Evolutionary conservation across 1,140 invertebrate species (phyloP).

Genomic region (Bombyx mandarina): DNA sequence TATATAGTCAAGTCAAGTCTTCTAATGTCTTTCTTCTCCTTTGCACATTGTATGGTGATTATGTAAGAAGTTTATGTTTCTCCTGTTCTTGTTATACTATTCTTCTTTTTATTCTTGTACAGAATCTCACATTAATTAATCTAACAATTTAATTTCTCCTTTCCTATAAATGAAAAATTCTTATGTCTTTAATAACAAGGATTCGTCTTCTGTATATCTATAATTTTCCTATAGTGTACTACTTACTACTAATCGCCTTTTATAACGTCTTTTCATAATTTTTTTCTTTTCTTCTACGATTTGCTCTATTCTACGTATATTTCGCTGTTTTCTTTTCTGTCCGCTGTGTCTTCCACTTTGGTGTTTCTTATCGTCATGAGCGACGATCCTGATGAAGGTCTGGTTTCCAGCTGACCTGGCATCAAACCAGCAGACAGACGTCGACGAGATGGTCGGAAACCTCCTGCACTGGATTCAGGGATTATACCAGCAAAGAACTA

Average conservation of each 20-base stretch:
- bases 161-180: too few relatives aligned
- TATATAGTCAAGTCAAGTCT: too few relatives aligned
- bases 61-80: too few relatives aligned
- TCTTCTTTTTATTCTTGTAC: neutral
- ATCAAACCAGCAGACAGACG: constrained; percentile 54
- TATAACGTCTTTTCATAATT: neutral
- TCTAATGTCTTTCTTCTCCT: too few relatives aligned
- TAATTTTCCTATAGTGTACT: too few relatives aligned
- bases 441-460: constrained; percentile 80
- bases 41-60: too few relatives aligned
- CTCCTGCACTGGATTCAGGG: constrained; percentile 81
- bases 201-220: too few relatives aligned
- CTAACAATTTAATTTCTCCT: too few relatives aligned
- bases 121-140: too few relatives aligned
- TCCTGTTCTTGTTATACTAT: neutral
- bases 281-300: neutral
- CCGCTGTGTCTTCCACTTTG: too few relatives aligned
- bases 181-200: too few relatives aligned
- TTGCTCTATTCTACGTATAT: neutral
- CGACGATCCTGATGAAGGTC: constrained; percentile 29
- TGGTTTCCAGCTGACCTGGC: constrained; percentile 55
- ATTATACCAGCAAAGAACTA: constrained; percentile 76
- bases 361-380: constrained; percentile 12
- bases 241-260: too few relatives aligned
- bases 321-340: neutral